Evolutionary conservation across 2,797 vertebrate species (phyloP).

Genomic region (Delichon dasypus): DNA sequence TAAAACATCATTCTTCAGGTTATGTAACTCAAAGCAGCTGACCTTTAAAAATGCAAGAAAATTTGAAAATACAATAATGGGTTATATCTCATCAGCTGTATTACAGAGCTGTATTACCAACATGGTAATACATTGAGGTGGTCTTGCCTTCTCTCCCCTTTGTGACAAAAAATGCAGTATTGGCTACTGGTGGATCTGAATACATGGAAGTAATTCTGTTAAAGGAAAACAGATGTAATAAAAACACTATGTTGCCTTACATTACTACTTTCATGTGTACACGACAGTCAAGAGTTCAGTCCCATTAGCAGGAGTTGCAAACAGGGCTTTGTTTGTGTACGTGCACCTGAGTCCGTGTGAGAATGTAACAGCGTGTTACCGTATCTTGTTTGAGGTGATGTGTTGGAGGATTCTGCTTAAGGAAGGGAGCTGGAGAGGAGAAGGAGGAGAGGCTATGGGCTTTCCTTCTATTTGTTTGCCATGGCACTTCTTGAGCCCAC

Average conservation of each 20-base stretch:
- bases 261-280: neutral
- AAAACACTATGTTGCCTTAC: neutral
- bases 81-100: neutral
- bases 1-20: neutral
- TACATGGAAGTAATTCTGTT: neutral
- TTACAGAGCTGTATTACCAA: neutral
- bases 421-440: neutral
- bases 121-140: neutral
- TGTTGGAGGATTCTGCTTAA: neutral
- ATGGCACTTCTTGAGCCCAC: neutral
- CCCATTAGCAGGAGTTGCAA: neutral
- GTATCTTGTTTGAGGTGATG: neutral
- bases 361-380: neutral
- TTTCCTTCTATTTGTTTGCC: neutral
- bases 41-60: conserved; percentile 20
- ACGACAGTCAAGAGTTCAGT: neutral
- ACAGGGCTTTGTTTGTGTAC: neutral
- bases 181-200: neutral
- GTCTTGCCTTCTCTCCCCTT: neutral
- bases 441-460: neutral
- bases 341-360: neutral
- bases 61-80: neutral
- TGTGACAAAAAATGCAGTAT: neutral
- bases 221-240: neutral
- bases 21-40: conserved; percentile 1